Base-by-base conservation (phyloP, 2,113 vertebrate species). In the Nerophis ophidion region DNA sequence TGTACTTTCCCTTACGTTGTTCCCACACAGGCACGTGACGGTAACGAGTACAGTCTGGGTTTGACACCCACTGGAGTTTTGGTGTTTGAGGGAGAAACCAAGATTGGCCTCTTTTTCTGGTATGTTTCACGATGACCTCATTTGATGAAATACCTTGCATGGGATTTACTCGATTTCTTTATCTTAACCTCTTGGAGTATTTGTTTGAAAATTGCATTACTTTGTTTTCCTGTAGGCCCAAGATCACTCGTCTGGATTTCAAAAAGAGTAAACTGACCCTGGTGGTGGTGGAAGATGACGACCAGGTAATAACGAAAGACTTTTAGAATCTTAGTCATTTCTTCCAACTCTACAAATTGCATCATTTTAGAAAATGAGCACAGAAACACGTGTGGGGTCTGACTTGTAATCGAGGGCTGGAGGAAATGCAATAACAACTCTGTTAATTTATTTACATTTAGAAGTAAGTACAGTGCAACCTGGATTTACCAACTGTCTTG, bases 91-190 rank as follows among this genome's bases (percentile, higher is more conserved):
- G 97, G 97, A 70, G 88, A 96, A 64, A 96, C 94, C 54, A 99
- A 99, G 88, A 99, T 99, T 52, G 97, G 97, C 57, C 92, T 99
- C 65, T 99, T 99, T 85, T 99, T 99, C 88, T 99, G 97, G 96
- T 97, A 86, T 86, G 90, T 40, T 63, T 47, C 6, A 2, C 55
- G 14, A 16, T 17, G 7, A 51, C 9, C 2, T 16, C 1, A 44
- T 46, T 53, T 45, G 11, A 8, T 15, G 16, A 0, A 54, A 16
- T 36, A 8, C 8, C 44, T 33, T 48, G 13, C 17, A 51, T 4
- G 52, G 7, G 16, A 33, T 46, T 6, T 4, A 5, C 4, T 60
- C 1, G 11, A 7, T 45, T 52, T 56, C 36, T 1, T 2, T 52
- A 14, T 6, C 64, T 15, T 19, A 0, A 60, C 64, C 7, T 57